These are phyloP conservation scores for Loris lydekkerianus DNA, from an alignment of 2,797 vertebrate species.

Conservation along the genomic window DNA sequence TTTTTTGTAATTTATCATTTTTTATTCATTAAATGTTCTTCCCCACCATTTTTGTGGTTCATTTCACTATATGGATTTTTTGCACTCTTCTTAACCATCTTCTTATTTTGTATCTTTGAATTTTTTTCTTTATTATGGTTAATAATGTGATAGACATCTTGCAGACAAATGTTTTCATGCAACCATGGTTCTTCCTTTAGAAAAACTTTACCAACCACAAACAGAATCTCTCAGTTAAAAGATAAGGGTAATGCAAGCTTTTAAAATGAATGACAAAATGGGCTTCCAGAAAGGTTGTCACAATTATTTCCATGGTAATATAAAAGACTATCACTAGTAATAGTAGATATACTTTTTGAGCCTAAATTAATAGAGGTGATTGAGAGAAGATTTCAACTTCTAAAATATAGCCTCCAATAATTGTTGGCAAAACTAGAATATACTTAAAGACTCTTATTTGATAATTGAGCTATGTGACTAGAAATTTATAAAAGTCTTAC, in stretches of 20 bases:
- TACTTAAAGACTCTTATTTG: conserved; percentile 18
- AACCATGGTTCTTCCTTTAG: background rate
- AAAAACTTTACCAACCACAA: conserved; percentile 50
- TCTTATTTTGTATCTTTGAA: background rate
- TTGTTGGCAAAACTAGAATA: conserved; percentile 48
- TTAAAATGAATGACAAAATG: conserved; percentile 2
- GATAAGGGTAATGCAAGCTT: background rate
- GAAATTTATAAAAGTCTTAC: background rate
- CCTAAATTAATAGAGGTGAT: background rate
- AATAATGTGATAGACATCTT: background rate
- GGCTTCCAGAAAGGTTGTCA: conserved; percentile 11
- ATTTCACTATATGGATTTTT: background rate
- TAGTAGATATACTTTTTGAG: background rate
- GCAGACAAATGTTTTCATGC: background rate
- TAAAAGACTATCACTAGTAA: conserved; percentile 35
- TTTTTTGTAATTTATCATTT: background rate
- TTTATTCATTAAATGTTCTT: background rate
- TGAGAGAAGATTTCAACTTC: background rate
- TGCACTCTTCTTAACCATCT: background rate
- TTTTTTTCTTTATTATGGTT: background rate
- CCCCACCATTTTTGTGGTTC: background rate
- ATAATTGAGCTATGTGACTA: background rate
- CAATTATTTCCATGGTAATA: conserved; percentile 28
- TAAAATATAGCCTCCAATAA: background rate
- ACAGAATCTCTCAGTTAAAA: background rate